A percentile compares a stretch with the other conserved stretches of the same genome.
Evolutionary conservation across 2,888 invertebrate genomes (phyloP).

Genomic region (Chymomyza amoena): DNA sequence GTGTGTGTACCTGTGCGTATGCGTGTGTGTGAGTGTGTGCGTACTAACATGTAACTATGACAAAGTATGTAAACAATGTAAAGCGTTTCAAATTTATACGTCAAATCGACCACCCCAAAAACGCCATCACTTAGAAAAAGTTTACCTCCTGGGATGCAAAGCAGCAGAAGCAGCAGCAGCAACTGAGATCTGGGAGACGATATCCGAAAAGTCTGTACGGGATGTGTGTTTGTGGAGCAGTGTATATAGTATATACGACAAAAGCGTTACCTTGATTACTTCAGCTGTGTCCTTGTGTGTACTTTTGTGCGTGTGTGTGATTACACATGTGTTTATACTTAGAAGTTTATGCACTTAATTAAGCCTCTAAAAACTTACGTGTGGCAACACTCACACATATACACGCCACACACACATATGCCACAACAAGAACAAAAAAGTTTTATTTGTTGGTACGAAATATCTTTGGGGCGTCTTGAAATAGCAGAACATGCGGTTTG

Average conservation of each 20-base stretch:
- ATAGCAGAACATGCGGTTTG: neutral
- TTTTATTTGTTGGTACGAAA: neutral
- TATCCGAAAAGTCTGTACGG: neutral
- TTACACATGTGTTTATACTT: conserved; percentile 46
- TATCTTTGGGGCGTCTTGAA: neutral
- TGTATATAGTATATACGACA: neutral
- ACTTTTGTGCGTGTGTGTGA: neutral
- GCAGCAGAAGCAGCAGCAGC: conserved; percentile 27
- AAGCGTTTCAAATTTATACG: conserved; percentile 61
- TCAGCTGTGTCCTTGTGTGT: neutral
- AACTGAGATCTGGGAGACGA: conserved; percentile 27
- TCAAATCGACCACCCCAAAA: conserved; percentile 35
- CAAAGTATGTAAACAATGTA: conserved; percentile 66
- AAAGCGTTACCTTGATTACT: neutral
- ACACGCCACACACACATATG: neutral
- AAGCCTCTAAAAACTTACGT: conserved; percentile 55
- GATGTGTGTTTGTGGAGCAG: neutral
- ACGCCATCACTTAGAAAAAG: conserved; percentile 38
- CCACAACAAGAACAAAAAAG: conserved; percentile 23
- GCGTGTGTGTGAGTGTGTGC: too few species aligned
- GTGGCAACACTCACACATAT: neutral
- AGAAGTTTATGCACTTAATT: conserved; percentile 68
- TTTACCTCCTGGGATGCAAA: conserved; percentile 2
- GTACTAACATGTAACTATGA: conserved; percentile 41
- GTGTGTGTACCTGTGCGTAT: neutral